Evolutionary conservation across 1,140 invertebrate species (phyloP), one percentile per base, ranked within the genome.

Genomic region (Brachionus koreanus): DNA sequence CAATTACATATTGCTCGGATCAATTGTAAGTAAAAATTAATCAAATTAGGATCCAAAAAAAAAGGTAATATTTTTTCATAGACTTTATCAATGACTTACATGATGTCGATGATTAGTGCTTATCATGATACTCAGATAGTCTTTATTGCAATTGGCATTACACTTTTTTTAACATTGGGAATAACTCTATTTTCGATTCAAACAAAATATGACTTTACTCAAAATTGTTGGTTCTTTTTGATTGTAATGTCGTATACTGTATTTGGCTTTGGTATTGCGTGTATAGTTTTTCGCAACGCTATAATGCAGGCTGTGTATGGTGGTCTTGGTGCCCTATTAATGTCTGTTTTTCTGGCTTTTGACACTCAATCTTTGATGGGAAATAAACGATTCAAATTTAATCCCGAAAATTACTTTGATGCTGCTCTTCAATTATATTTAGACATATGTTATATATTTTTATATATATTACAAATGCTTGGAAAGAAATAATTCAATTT

Each of bases 281-380:
- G 88, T 25, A 84, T 87, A 19, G 23, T n/a, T 12, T 9, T 0
- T 25, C 46, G 63, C 83, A 84, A 84, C 61, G 83, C 87, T 86
- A 87, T 88, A 52, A 42, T 88, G 82, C 84, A 87, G 65, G 85
- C 85, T 85, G 86, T 90, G 19, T 91, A 91, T 84, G 88, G 89
- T 81, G 86, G 86, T 43, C 84, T 91, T 9, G 90, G 88, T 57
- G 90, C 90, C 10, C 52, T 74, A 37, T 81, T 84, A 76, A 83
- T 83, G 74, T 86, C 87, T 83, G 87, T 91, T 90, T 93, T 91
- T 84, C 86, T 93, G 81, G 90, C 91, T 49, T 91, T 90, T 84
- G 92, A 93, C 84, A 91, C 92, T 1, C 92, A 93, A 88, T 90
- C 91, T 86, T 89, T 93, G 5, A 90, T 93, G 86, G 92, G 92